These are phyloP conservation scores for Enteromius anoplus DNA, from an alignment of 2,797 vertebrate species.

Conservation along the genomic window DNA sequence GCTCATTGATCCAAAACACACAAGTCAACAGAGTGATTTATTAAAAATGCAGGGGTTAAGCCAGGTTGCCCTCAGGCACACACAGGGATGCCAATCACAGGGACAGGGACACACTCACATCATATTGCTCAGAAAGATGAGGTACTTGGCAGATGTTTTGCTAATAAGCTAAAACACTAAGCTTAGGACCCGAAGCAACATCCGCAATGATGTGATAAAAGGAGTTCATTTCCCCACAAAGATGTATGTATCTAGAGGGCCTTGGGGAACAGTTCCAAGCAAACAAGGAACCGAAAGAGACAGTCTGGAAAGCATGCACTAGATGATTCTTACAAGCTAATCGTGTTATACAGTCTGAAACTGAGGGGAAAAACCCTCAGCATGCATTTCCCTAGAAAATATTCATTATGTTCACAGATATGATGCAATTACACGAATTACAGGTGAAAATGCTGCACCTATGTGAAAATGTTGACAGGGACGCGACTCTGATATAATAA, in stretches of 20 bases:
- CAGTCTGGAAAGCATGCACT: neutral
- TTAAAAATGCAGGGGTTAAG: conserved; percentile 27
- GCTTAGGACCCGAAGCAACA: neutral
- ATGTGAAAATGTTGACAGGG: conserved; percentile 14
- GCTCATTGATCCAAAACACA: conserved; percentile 40
- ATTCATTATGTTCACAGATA: conserved; percentile 2
- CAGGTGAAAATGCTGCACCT: neutral
- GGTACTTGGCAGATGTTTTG: neutral
- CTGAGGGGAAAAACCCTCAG: neutral
- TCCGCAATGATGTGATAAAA: conserved; percentile 11
- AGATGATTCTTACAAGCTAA: neutral
- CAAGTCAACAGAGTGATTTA: conserved; percentile 41
- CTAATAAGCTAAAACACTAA: conserved; percentile 12
- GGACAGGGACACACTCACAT: conserved; percentile 20
- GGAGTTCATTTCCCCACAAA: conserved; percentile 1
- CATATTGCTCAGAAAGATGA: conserved; percentile 18
- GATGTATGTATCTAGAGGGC: conserved; percentile 4
- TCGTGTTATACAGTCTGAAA: conserved; percentile 4
- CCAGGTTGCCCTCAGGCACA: conserved; percentile 19
- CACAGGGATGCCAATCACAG: conserved; percentile 19
- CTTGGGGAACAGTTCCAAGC: neutral
- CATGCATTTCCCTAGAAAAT: neutral
- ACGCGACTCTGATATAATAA: neutral
- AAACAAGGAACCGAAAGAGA: conserved; percentile 19
- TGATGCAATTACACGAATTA: neutral